Evolutionary conservation across 2,888 invertebrate species (phyloP), one percentile per base, ranked within the genome.

Genomic region (Ellobium chinense): DNA sequence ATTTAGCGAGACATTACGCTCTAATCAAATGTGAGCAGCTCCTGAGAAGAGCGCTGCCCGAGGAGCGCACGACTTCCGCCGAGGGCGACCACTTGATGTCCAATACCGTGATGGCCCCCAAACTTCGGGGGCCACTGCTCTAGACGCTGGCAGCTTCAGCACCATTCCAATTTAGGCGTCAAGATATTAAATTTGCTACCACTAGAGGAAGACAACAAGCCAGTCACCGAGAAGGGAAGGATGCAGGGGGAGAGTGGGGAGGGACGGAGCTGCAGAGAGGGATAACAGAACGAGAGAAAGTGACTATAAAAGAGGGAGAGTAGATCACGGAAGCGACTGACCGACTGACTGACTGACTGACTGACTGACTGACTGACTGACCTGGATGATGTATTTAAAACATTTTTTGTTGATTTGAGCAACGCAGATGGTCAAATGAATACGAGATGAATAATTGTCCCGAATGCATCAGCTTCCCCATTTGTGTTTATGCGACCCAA

Each of bases 1-100:
- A 82, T 85, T 85, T 83, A 80, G 80, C 83, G 82, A 81, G 66
- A 82, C 85, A 82, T 85, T 85, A 85, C 81, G 70, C 78, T 77
- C 82, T 81, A 83, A 85, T 83, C 82, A 70, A 85, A 85, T 85
- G 83, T 82, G 80, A 70, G 81, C 80, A 79, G 54, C 70, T 69
- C 60, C 65, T 70, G 73, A 82, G 80, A 68, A 66, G 39, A 68
- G 56, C 46, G 66, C 65, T 60, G 63, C n/a, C 31, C 36, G 4
- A 36, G 34, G 66, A 58, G n/a, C 63, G n/a, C 39, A 12, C 58
- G 37, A 39, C 66, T 56, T 68, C 46, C 80, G 76, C 80, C 80
- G 74, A 36, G 58, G 82, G 82, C 77, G 58, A 54, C 27, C 70
- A 63, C 82, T 82, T 66, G 69, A 80, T 77, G 77, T 73, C 69